A percentile compares a stretch with the other conserved stretches of the same genome.
Evolutionary conservation across 2,113 vertebrate genomes (phyloP).

Genomic region (Anser cygnoides): DNA sequence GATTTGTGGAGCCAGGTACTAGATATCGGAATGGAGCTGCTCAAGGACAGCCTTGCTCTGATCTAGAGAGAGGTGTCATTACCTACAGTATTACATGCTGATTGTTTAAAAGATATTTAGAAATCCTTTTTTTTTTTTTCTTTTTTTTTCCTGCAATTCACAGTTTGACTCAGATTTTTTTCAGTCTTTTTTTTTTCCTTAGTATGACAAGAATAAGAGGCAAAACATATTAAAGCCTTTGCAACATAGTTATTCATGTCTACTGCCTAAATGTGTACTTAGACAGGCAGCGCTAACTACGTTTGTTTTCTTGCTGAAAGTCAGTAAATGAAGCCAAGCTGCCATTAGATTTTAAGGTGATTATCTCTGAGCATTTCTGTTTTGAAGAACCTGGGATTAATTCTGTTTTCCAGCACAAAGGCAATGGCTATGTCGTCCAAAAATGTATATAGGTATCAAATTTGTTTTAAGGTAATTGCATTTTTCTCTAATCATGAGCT

Average conservation of each 20-base stretch:
- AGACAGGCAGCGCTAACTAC: neutral
- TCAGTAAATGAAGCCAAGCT: neutral
- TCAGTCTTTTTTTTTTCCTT: neutral
- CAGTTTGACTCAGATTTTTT: neutral
- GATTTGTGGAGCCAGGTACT: neutral
- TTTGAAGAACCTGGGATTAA: neutral
- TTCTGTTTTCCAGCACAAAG: neutral
- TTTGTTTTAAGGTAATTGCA: neutral
- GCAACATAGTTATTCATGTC: neutral
- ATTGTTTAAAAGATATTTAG: neutral
- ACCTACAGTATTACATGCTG: neutral
- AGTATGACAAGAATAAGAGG: neutral
- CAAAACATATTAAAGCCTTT: neutral
- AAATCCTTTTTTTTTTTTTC: neutral
- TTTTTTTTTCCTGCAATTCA: neutral
- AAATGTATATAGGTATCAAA: neutral
- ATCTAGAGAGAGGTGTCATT: neutral
- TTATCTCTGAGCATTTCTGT: neutral
- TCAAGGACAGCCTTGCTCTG: neutral
- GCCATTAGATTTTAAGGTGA: neutral
- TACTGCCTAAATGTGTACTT: neutral
- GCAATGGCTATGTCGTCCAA: neutral
- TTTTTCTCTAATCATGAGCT: neutral
- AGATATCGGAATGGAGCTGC: accelerated
- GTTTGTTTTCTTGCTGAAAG: neutral